Conservation (phyloP, 2,888 invertebrate species). For the Eudasyphora cyanicolor region DNA sequence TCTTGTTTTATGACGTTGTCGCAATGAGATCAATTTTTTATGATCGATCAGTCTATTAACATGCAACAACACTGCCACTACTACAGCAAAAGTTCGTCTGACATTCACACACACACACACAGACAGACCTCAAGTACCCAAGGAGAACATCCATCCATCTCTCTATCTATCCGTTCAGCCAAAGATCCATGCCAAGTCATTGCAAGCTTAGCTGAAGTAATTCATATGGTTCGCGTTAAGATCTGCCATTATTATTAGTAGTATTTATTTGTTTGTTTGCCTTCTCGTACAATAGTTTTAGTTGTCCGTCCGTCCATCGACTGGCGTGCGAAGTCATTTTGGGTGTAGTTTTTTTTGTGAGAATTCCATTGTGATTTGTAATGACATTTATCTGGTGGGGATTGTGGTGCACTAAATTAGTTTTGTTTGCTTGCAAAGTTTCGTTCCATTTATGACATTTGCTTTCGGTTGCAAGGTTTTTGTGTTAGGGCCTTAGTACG, state of each 20-base stretch:
- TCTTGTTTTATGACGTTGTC: conserved; percentile 52
- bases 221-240: conserved; percentile 51
- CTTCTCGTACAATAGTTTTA: conserved; percentile 2
- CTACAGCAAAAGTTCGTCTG: background rate
- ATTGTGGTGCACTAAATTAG: conserved; percentile 29
- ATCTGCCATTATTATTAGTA: conserved; percentile 35
- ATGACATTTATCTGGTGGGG: conserved; percentile 76
- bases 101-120: conserved; percentile 6
- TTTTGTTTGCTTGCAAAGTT: background rate
- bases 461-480: too few relatives aligned
- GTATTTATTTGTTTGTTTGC: conserved; percentile 23
- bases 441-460: too few relatives aligned
- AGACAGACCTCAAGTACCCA: too few relatives aligned
- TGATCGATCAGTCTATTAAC: conserved; percentile 79
- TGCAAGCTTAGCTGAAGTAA: conserved; percentile 16
- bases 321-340: conserved; percentile 47
- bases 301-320: conserved; percentile 27
- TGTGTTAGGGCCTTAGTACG: too few relatives aligned
- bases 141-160: background rate
- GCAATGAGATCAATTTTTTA: conserved; percentile 74
- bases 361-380: conserved; percentile 78
- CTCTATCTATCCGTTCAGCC: background rate
- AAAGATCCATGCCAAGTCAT: background rate
- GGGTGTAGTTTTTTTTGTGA: conserved; percentile 66
- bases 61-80: conserved; percentile 58